Conservation (phyloP, 2,888 invertebrate genomes). For the Stratiomys singularior region DNA sequence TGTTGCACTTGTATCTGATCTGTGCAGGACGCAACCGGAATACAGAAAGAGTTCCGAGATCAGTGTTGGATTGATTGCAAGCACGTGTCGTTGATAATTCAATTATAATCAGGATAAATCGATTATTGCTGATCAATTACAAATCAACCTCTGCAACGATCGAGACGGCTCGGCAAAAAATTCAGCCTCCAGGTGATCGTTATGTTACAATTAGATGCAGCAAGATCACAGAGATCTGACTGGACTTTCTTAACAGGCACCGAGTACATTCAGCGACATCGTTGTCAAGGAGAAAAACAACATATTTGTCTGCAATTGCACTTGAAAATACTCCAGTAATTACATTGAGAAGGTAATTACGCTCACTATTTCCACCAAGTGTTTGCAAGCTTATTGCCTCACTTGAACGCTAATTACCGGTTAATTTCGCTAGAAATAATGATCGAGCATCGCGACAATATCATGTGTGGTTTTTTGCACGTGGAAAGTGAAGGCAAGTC, state of each 20-base stretch:
- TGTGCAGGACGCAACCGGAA: neutral
- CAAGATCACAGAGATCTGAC: neutral
- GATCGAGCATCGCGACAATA: conserved; percentile 30
- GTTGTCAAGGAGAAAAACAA: neutral
- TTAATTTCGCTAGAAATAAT: conserved; percentile 43
- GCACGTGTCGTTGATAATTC: conserved; percentile 35
- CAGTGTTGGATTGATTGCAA: conserved; percentile 28
- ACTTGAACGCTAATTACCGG: conserved; percentile 45
- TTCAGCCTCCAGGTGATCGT: neutral
- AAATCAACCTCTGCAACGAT: neutral
- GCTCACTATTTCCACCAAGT: neutral
- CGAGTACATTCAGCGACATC: neutral
- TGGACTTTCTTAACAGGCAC: neutral
- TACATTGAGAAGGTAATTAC: conserved; percentile 37
- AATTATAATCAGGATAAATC: conserved; percentile 35
- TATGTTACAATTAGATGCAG: neutral
- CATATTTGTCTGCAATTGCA: neutral
- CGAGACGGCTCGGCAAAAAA: neutral
- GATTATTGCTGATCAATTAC: conserved; percentile 41
- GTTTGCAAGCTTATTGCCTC: conserved; percentile 29
- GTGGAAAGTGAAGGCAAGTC: conserved; percentile 9
- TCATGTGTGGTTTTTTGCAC: neutral
- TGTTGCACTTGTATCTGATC: neutral
- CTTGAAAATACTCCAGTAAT: conserved; percentile 25
- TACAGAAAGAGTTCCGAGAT: conserved; percentile 27